Conservation (phyloP, 2,797 vertebrate genomes). For the Sarcoramphus papa region DNA sequence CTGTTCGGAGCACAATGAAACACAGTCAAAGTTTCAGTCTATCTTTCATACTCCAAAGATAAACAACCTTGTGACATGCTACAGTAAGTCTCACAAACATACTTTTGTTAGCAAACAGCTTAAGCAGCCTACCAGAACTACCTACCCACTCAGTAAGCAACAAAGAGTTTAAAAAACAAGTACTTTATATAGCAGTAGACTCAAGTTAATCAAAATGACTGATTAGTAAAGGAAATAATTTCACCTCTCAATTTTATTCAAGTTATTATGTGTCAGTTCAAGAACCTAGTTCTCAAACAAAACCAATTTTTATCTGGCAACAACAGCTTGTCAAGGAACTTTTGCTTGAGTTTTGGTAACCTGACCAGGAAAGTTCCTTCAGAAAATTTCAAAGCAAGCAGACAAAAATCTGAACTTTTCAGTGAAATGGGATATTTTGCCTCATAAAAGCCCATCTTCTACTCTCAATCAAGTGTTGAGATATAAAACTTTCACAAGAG, state of each 20-base stretch:
- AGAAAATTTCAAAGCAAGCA: background rate
- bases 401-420: background rate
- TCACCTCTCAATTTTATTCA: background rate
- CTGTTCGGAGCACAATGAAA: conserved; percentile 6
- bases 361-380: background rate
- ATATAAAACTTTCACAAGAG: background rate
- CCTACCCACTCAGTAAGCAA: conserved; percentile 12
- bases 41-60: conserved; percentile 6
- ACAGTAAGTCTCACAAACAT: conserved; percentile 1
- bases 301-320: background rate
- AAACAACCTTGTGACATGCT: conserved; percentile 39
- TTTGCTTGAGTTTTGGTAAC: background rate
- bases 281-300: background rate
- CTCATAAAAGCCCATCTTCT: background rate
- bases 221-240: background rate
- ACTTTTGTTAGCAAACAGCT: conserved; percentile 30
- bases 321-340: background rate
- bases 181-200: background rate
- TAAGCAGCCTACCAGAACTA: conserved; percentile 30
- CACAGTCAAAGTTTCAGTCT: background rate
- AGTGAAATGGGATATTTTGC: background rate
- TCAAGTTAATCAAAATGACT: background rate
- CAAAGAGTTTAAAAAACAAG: background rate
- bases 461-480: background rate
- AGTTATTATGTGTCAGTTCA: background rate